Evolutionary conservation across 2,888 invertebrate species (phyloP).

Genomic region (Nebria brevicollis): DNA sequence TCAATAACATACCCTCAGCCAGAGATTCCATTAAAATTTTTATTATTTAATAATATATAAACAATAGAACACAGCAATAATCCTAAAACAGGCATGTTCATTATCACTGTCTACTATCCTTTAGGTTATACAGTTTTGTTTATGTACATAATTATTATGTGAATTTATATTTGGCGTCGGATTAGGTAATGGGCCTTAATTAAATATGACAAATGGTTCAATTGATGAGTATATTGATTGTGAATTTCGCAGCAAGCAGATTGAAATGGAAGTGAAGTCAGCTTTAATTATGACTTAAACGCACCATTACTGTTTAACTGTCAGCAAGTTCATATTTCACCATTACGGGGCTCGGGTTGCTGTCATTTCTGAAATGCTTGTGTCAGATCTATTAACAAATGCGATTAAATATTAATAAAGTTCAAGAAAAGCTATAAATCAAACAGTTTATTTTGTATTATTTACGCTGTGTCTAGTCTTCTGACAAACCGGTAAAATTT

Average conservation of each 20-base stretch:
- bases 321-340: constrained; percentile 19
- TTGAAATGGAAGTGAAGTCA: constrained; percentile 10
- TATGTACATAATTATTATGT: neutral
- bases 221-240: constrained; percentile 7
- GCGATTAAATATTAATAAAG: constrained; percentile 18
- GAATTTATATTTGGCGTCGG: neutral
- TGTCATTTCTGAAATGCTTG: constrained; percentile 16
- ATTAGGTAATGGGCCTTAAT: neutral
- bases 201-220: constrained; percentile 4
- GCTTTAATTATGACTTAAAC: constrained; percentile 18
- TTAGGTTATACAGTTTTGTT: neutral
- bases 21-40: neutral
- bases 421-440: constrained; percentile 3
- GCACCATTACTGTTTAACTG: constrained; percentile 13
- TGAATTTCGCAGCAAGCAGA: neutral
- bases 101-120: neutral
- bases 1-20: neutral
- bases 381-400: constrained; percentile 22
- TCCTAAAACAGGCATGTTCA: neutral
- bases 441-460: neutral
- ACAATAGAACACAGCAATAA: neutral
- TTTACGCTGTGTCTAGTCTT: too few relatives aligned
- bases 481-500: neutral
- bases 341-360: constrained; percentile 15
- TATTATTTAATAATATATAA: neutral